Base-by-base conservation (phyloP, 2,113 vertebrate genomes). In the Hassar affinis region DNA sequence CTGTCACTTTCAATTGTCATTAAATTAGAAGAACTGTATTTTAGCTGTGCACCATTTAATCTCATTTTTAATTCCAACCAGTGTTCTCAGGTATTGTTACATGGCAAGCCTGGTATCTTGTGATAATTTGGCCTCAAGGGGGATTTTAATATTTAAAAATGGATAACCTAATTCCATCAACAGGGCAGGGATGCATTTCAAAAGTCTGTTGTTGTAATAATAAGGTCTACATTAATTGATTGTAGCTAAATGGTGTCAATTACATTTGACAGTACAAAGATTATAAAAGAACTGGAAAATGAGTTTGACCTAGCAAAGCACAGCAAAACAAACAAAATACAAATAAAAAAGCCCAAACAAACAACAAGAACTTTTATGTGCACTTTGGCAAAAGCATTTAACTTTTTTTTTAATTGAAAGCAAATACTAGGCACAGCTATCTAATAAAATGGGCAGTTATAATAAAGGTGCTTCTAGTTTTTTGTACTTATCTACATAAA, bases 121-220 rank as follows among this genome's bases (percentile, higher is more conserved):
- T 83, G 78, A 75, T 78, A 52, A 57, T 74, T 86, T 42, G 84
- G 72, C 47, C 78, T 88, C 86, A 79, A 88, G 88, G 85, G 47
- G 78, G 51, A 64, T 52, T 86, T 94, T 15, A 93, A 92, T 93
- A 91, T 92, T 92, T 93, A 71, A 93, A 42, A 86, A 88, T 88
- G 79, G 56, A 84, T 89, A 89, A 89, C 90, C 89, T 90, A 90
- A 87, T 90, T 90, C 75, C 84, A 85, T 89, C 88, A 86, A 86
- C 86, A 87, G 87, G 61, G 78, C 79, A 6, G 81, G 90, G 89
- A 92, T 91, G 85, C 61, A 87, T 93, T 93, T 91, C 88, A 91
- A 85, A 86, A 56, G 62, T 80, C 85, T 83, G 59, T 84, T 88
- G 81, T 84, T 82, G 62, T 86, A 89, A 81, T 85, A 69, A 87